These are phyloP conservation scores for Thunnus maccoyii DNA, from an alignment of 2,113 vertebrate species.

Conservation along the genomic window DNA sequence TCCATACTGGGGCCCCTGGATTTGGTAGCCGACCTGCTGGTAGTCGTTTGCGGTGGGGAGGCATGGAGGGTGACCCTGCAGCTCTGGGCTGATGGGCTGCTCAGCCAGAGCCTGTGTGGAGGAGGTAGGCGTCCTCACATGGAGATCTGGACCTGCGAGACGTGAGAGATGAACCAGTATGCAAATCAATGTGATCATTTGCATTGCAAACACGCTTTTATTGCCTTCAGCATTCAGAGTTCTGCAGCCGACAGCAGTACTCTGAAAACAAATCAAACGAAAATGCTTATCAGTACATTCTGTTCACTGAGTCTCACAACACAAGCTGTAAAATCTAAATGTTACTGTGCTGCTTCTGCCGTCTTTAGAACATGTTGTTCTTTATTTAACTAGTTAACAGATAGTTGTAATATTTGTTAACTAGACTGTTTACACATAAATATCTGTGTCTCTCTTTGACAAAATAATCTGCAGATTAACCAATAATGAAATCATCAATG, in stretches of 20 bases:
- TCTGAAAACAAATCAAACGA: not conserved
- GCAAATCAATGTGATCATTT: slow-evolving; percentile 48
- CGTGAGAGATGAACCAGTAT: slow-evolving; percentile 23
- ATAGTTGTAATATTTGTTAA: too few species aligned
- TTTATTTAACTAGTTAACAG: too few species aligned
- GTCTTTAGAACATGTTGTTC: too few species aligned
- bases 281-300: not conserved
- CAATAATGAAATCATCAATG: too few species aligned
- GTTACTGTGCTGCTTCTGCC: too few species aligned
- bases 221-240: not conserved
- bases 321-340: too few species aligned
- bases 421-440: too few species aligned
- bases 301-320: too few species aligned
- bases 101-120: slow-evolving; percentile 87
- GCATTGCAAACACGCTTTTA: slow-evolving; percentile 43
- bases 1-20: slow-evolving; percentile 85
- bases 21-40: slow-evolving; percentile 80
- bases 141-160: slow-evolving; percentile 86
- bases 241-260: not conserved
- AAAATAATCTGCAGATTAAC: too few species aligned
- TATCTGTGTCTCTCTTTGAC: too few species aligned
- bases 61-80: slow-evolving; percentile 82
- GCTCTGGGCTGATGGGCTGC: slow-evolving; percentile 87
- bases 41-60: slow-evolving; percentile 83
- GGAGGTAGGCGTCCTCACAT: slow-evolving; percentile 86